phyloP scores from a whole-genome alignment of 2,888 invertebrate species.

The Temnothorax rugatulus region DNA sequence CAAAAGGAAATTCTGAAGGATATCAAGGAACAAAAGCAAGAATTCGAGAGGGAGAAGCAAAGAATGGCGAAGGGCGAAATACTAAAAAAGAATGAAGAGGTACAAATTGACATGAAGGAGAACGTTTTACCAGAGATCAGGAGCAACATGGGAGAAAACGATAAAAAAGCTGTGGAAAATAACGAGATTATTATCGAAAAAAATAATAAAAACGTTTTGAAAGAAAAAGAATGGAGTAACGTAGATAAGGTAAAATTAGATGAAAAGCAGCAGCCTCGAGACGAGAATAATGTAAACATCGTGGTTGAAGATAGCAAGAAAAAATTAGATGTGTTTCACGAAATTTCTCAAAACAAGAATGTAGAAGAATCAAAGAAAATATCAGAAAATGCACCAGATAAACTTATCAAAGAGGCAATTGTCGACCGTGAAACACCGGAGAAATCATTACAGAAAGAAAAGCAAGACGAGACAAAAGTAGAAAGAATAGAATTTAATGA shows the following conservation, averaged over 20 bases:
- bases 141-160: constrained; percentile 28
- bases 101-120: constrained; percentile 60
- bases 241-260: constrained; percentile 6
- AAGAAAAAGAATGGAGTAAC: constrained; percentile 15
- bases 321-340: constrained; percentile 2
- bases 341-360: constrained; percentile 20
- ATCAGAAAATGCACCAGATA: constrained; percentile 13
- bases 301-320: constrained; percentile 9
- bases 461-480: constrained; percentile 19
- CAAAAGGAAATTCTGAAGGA: constrained; percentile 90
- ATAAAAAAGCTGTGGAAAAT: constrained; percentile 20
- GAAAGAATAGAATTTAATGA: constrained; percentile 40
- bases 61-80: constrained; percentile 61
- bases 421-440: constrained; percentile 12
- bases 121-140: neutral
- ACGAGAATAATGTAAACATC: constrained; percentile 35
- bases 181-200: constrained; percentile 71
- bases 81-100: constrained; percentile 59
- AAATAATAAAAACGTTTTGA: neutral
- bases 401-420: neutral
- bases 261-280: constrained; percentile 11
- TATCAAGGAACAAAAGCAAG: constrained; percentile 88
- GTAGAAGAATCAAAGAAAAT: constrained; percentile 3
- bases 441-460: constrained; percentile 33
- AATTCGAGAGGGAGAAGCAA: constrained; percentile 83